Evolutionary conservation across 2,888 invertebrate genomes (phyloP).

Genomic region (Dicyrtoma fusca): DNA sequence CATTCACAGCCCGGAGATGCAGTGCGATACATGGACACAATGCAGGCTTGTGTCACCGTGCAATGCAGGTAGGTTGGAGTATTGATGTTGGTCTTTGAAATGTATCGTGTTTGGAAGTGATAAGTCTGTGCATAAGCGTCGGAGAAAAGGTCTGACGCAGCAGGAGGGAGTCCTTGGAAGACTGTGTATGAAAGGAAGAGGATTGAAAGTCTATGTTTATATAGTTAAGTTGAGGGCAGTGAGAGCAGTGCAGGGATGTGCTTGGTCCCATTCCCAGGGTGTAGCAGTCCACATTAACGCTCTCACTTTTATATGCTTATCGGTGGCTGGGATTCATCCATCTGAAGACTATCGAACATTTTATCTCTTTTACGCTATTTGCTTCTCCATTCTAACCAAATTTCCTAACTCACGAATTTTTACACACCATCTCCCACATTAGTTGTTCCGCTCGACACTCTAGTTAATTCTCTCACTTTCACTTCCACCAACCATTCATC

Average conservation of each 20-base stretch:
- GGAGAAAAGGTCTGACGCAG: no score
- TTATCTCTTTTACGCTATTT: conserved; percentile 56
- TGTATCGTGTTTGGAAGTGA: no score
- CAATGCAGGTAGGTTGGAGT: no score
- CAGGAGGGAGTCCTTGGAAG: no score
- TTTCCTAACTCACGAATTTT: conserved; percentile 49
- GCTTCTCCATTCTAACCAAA: conserved; percentile 50
- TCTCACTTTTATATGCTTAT: conserved; percentile 4
- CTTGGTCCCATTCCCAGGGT: no score
- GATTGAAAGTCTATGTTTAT: background rate
- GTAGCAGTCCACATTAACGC: background rate
- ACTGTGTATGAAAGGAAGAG: background rate
- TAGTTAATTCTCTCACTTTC: conserved; percentile 21
- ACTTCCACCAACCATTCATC: background rate
- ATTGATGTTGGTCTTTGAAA: no score
- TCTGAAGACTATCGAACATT: conserved; percentile 29
- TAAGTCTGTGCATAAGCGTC: no score
- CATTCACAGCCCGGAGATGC: no score
- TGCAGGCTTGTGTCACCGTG: no score
- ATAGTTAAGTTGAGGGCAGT: background rate
- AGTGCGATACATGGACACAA: no score
- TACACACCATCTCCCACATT: conserved; percentile 48
- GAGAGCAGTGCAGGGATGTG: background rate
- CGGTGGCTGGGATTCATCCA: conserved; percentile 18
- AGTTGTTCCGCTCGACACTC: conserved; percentile 24